A percentile compares a stretch with the other conserved stretches of the same genome.
Evolutionary conservation across 2,113 vertebrate genomes (phyloP).

Genomic region (Orycteropus afer): DNA sequence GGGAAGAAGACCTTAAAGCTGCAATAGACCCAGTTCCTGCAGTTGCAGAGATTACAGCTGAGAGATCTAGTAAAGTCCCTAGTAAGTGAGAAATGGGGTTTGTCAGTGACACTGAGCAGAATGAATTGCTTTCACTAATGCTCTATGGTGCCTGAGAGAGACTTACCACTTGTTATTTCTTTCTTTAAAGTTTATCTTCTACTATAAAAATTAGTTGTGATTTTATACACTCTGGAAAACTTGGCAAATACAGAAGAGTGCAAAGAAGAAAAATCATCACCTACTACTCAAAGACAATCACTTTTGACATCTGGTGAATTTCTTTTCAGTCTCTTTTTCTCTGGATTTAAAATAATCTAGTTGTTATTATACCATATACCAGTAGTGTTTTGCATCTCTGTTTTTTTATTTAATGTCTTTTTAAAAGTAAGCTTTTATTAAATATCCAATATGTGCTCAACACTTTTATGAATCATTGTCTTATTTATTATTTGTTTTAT

Average conservation of each 20-base stretch:
- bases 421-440: constrained; percentile 55
- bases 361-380: not conserved
- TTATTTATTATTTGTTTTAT: constrained; percentile 46
- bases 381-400: not conserved
- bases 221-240: constrained; percentile 31
- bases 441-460: not conserved
- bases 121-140: not conserved
- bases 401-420: constrained; percentile 48
- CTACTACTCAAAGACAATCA: not conserved
- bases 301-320: constrained; percentile 47
- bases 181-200: constrained; percentile 4
- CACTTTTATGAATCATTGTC: not conserved
- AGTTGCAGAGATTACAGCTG: not conserved
- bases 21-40: not conserved
- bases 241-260: constrained; percentile 28
- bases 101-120: not conserved
- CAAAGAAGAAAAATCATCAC: constrained; percentile 36
- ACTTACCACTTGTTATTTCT: constrained; percentile 23
- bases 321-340: constrained; percentile 16
- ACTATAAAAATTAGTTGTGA: not conserved
- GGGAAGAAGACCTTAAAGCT: not conserved
- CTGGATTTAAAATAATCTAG: constrained; percentile 52
- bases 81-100: not conserved
- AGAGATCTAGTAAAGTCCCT: not conserved
- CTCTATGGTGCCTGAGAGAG: not conserved